A percentile compares a stretch with the other conserved stretches of the same genome.
Evolutionary conservation across 1,140 invertebrate species (phyloP).

Genomic region (Sitophilus oryzae): DNA sequence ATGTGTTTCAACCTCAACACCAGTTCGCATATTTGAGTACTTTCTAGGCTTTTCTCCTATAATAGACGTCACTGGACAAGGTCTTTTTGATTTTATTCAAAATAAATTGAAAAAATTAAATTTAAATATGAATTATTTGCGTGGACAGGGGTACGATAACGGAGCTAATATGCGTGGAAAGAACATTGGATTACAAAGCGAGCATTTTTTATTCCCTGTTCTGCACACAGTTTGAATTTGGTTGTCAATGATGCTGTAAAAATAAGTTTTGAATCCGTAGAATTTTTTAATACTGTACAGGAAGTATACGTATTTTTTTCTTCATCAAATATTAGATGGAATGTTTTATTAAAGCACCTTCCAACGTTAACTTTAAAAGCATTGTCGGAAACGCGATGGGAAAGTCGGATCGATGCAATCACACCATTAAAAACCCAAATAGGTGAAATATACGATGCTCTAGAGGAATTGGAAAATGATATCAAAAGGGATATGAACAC

Average conservation of each 20-base stretch:
- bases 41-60: conserved; percentile 6
- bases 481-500: too few species aligned
- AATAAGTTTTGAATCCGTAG: neutral
- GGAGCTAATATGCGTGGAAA: conserved; percentile 4
- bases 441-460: conserved; percentile 9
- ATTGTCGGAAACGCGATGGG: conserved; percentile 10
- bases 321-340: conserved; percentile 10
- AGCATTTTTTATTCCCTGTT: conserved; percentile 8
- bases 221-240: conserved; percentile 11
- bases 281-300: conserved; percentile 13
- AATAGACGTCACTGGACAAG: neutral
- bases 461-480: conserved; percentile 3
- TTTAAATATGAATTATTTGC: too few species aligned
- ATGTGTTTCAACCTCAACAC: neutral
- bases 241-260: conserved; percentile 13
- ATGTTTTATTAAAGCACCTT: conserved; percentile 3
- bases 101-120: neutral
- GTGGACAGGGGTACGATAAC: conserved; percentile 2
- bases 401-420: conserved; percentile 9
- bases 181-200: conserved; percentile 8
- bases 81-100: neutral
- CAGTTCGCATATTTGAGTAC: neutral
- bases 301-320: conserved; percentile 9
- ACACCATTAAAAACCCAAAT: conserved; percentile 3
- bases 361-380: conserved; percentile 5